Evolutionary conservation across 2,797 vertebrate species (phyloP).

Genomic region (Xiphorhynchus erythropygius): DNA sequence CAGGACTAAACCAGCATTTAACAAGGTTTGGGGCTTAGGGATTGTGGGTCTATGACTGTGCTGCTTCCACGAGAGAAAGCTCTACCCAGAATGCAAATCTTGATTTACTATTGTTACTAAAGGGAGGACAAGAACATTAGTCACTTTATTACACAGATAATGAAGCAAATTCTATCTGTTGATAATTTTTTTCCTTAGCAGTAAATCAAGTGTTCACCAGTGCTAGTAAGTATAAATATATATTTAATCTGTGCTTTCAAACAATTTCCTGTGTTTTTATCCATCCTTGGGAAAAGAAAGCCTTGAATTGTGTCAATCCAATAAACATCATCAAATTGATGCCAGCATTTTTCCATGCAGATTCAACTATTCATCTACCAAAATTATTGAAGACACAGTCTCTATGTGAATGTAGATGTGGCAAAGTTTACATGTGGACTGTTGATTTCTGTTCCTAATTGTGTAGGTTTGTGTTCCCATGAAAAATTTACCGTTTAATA

Average conservation of each 20-base stretch:
- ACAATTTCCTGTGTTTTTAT: not conserved
- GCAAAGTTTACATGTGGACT: not conserved
- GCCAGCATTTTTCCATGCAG: not conserved
- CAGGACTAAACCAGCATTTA: constrained; percentile 77
- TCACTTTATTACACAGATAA: constrained; percentile 64
- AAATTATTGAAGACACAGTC: not conserved
- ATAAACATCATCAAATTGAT: not conserved
- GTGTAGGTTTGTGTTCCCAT: not conserved
- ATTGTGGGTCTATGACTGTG: constrained; percentile 67
- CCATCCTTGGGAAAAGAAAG: constrained; percentile 1
- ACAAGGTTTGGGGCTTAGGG: constrained; percentile 82
- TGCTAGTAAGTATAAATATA: constrained; percentile 34
- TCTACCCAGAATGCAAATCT: constrained; percentile 72
- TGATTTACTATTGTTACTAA: constrained; percentile 59
- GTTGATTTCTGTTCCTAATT: not conserved
- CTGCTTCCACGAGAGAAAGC: constrained; percentile 64
- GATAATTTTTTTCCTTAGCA: constrained; percentile 51
- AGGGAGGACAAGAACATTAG: constrained; percentile 48
- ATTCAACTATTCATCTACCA: not conserved
- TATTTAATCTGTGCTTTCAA: constrained; percentile 52
- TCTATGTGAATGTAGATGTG: not conserved
- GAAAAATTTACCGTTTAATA: not conserved
- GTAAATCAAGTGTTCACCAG: constrained; percentile 57
- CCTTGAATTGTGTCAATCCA: not conserved
- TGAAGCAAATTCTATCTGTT: constrained; percentile 52